A percentile compares a stretch with the other conserved stretches of the same genome.
Evolutionary conservation across 2,888 invertebrate species (phyloP).

Genomic region (Epistrophe eligans): DNA sequence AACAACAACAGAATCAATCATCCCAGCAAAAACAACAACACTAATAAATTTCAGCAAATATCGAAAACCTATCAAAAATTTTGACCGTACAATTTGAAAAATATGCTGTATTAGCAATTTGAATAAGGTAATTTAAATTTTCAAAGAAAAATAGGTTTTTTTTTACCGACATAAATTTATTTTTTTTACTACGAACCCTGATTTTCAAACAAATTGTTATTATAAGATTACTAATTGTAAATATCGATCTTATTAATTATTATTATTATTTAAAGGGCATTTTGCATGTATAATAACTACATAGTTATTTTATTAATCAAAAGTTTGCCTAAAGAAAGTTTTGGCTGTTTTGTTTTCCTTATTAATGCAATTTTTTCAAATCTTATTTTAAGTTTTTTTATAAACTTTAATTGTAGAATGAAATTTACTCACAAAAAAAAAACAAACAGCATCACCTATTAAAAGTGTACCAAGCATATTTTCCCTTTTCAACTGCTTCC

Average conservation of each 20-base stretch:
- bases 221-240: conserved; percentile 21
- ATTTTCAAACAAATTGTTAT: conserved; percentile 4
- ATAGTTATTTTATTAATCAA: conserved; percentile 4
- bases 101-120: conserved; percentile 21
- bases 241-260: neutral
- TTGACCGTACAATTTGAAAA: conserved; percentile 13
- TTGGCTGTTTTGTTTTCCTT: neutral
- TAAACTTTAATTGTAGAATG: neutral
- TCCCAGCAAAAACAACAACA: conserved; percentile 43
- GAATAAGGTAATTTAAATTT: conserved; percentile 4
- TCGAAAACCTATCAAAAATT: neutral
- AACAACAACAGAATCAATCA: conserved; percentile 54
- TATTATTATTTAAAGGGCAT: neutral
- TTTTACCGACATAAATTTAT: neutral
- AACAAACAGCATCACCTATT: conserved; percentile 45
- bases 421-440: neutral
- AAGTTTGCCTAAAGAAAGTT: neutral
- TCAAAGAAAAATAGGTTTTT: neutral
- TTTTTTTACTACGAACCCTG: neutral
- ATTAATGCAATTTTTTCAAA: neutral
- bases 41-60: conserved; percentile 22
- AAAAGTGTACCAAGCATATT: conserved; percentile 31
- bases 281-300: neutral
- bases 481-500: neutral
- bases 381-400: conserved; percentile 3